Percentiles rank a stretch among this genome's conserved stretches.
phyloP scores from a whole-genome alignment of 2,113 vertebrate genomes.

The Balaenoptera acutorostrata region DNA sequence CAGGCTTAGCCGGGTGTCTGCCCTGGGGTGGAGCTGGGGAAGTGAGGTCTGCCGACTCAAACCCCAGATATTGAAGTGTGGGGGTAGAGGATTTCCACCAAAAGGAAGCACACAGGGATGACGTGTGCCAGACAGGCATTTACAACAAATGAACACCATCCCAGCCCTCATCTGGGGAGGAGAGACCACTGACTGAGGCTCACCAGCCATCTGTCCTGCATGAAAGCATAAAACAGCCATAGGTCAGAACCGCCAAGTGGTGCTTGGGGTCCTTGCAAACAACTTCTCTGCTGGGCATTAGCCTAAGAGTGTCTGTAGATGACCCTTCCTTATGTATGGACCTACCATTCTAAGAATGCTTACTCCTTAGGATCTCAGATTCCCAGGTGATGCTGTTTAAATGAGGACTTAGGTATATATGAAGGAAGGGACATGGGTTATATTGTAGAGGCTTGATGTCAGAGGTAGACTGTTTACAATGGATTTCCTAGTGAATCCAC shows the following conservation, averaged over 20 bases:
- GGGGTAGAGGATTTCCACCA: not conserved
- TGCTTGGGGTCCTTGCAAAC: not conserved
- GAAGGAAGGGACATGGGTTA: not conserved
- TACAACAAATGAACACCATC: not conserved
- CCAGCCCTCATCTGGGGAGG: not conserved
- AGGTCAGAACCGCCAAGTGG: not conserved
- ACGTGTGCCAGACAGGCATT: not conserved
- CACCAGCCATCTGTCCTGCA: not conserved
- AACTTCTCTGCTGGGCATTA: not conserved
- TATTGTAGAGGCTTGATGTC: not conserved
- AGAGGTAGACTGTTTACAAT: not conserved
- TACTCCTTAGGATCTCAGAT: not conserved
- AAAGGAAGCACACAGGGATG: not conserved
- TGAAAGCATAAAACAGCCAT: not conserved
- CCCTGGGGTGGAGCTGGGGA: not conserved
- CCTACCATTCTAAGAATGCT: not conserved
- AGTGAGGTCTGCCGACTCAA: not conserved
- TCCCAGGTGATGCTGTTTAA: not conserved
- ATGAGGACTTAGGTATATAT: not conserved
- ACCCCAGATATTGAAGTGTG: not conserved
- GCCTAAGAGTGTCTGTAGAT: not conserved
- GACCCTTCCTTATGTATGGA: not conserved
- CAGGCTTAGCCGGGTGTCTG: not conserved
- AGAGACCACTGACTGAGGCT: not conserved
- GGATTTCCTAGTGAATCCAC: not conserved